A percentile compares a stretch with the other conserved stretches of the same genome.
phyloP scores from a whole-genome alignment of 2,113 vertebrate species.

The Lota lota region DNA sequence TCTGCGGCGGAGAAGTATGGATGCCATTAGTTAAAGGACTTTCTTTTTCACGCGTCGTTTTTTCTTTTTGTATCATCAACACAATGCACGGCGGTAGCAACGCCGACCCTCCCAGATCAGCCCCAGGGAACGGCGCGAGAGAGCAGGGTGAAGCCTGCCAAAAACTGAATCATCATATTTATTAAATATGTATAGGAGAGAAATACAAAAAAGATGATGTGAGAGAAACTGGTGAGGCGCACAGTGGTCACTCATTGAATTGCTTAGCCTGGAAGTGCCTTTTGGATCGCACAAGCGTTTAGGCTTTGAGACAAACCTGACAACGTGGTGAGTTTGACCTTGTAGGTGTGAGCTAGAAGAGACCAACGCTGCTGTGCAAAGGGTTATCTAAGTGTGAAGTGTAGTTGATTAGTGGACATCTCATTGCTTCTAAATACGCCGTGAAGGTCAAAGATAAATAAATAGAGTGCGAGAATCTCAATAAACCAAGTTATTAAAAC shows the following conservation, averaged over 20 bases:
- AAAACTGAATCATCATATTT: conserved; percentile 65
- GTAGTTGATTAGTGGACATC: too few relatives aligned
- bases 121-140: conserved; percentile 27
- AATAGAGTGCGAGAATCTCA: too few relatives aligned
- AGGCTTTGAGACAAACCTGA: too few relatives aligned
- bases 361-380: not conserved
- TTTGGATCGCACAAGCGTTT: too few relatives aligned
- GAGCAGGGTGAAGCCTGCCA: conserved; percentile 42
- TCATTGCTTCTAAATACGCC: too few relatives aligned
- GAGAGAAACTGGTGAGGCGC: conserved; percentile 7
- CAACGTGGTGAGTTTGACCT: conserved; percentile 1
- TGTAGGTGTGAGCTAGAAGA: not conserved
- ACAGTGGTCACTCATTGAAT: conserved; percentile 31
- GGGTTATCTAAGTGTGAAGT: too few relatives aligned
- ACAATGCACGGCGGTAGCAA: conserved; percentile 53
- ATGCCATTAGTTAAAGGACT: not conserved
- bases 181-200: conserved; percentile 54
- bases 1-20: conserved; percentile 11
- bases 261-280: not conserved
- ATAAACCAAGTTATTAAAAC: too few relatives aligned
- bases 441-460: too few relatives aligned
- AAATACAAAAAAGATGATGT: conserved; percentile 1
- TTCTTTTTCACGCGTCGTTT: conserved; percentile 8
- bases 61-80: conserved; percentile 53
- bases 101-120: conserved; percentile 43